Base-by-base conservation (phyloP, 2,797 vertebrate species). In the Xiphorhynchus erythropygius region DNA sequence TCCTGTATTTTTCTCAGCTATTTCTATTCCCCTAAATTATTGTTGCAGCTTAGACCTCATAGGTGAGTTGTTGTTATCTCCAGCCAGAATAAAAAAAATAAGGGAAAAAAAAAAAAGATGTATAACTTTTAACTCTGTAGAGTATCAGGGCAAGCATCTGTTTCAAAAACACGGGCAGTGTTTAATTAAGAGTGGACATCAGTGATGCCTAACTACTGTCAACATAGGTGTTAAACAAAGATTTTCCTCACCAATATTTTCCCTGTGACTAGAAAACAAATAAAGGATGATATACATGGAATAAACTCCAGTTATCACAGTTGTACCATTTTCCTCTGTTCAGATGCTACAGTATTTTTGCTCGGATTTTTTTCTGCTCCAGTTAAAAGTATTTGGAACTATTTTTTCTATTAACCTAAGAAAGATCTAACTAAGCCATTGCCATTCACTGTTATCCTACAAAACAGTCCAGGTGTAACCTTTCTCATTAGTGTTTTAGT, bases 51-150 rank as follows among this genome's bases (percentile, higher is more conserved):
- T 90, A 79, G 52, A 79, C 44, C n/a, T 90, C 47, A 39, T 47
- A 69, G 47, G 41, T 5, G 3, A 91, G 55, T 86, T 69, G 86
- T 4, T 47, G 39, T 44, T 77, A 68, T 84, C 84, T 65, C 63
- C 49, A 91, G 47, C 16, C 83, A 95, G 59, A 88, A 93, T 37
- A 95, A 96, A 73, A 91, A 94, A 90, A 88, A 91, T 25, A 93
- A 78, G 32, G 32, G 55, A 63, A 91, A 94, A 78, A 90, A 91
- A 94, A 94, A 11, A 87, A 81, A 88, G 16, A 81, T 56, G 4
- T 39, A 6, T 56, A 74, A 60, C 44, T 93, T 41, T 59, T 87
- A 44, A 18, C 23, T 78, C 50, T 59, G 3, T 19, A 76, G 46
- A 76, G 9, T 88, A 91, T 84, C 80, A 82, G n/a, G 46, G 47